phyloP scores from a whole-genome alignment of 1,140 invertebrate genomes.

The Varroa destructor region DNA sequence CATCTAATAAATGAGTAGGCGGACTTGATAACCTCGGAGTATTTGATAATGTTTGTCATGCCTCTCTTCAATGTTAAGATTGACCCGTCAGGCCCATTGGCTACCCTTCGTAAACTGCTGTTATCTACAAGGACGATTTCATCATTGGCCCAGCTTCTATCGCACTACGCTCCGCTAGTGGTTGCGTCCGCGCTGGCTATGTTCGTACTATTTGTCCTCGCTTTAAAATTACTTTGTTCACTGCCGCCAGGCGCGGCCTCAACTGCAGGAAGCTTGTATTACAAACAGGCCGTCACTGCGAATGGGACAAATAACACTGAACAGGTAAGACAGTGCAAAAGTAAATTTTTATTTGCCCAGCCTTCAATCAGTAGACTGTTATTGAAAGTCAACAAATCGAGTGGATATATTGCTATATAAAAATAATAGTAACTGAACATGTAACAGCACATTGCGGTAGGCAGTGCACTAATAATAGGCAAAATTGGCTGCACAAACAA shows the following conservation, averaged over 20 bases:
- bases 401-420: no score
- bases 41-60: conserved; percentile 1
- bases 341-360: no score
- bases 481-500: no score
- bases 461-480: no score
- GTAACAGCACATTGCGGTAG: no score
- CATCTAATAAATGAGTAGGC: no score
- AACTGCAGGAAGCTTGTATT: neutral
- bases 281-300: conserved; percentile 9
- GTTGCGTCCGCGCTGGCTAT: conserved; percentile 2
- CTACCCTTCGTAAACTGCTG: conserved; percentile 68
- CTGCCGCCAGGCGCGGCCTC: neutral
- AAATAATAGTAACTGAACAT: no score
- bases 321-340: no score
- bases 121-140: conserved; percentile 76
- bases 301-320: neutral
- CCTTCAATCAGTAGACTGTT: no score
- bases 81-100: conserved; percentile 83
- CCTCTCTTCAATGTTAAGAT: conserved; percentile 46
- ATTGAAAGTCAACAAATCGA: no score
- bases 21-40: no score
- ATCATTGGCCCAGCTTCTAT: conserved; percentile 64
- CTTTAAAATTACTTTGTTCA: conserved; percentile 2
- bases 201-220: conserved; percentile 18
- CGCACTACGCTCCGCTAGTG: conserved; percentile 27